Base-by-base conservation (phyloP, 2,888 invertebrate species). In the Malthinus seriepunctatus region DNA sequence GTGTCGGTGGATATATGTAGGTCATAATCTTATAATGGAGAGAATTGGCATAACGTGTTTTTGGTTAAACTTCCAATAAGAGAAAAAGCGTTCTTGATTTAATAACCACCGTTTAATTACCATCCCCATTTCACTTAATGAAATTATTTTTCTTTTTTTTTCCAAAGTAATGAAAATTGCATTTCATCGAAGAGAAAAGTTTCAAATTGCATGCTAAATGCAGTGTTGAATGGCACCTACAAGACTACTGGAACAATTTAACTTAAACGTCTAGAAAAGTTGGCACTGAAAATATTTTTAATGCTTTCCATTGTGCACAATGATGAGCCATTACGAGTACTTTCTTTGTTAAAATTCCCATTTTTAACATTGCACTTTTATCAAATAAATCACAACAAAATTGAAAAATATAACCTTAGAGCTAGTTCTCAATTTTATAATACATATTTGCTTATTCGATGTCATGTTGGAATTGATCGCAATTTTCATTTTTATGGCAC, bases 21-120 rank as follows among this genome's bases (percentile, higher is more conserved):
- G 58, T 59, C 58, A 59, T 49, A 45, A n/a, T n/a, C n/a, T n/a
- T n/a, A n/a, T n/a, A n/a, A 59, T 52, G 52, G 12, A 50, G 50
- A 53, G 53, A 35, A 54, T 35, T 32, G 58, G 58, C 44, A 53
- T 23, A 59, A 52, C 57, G 49, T 50, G 53, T 53, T 50, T 54
- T 53, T 45, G 49, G 23, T 23, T 23, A 23, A 23, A 23, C 23
- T 23, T 23, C 23, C 23, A 23, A 23, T 23, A 3, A 23, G 23
- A 23, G 23, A 5, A 23, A 5, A 23, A 23, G 23, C 5, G 23
- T 23, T 23, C 3, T 23, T 23, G 23, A 23, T 23, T 23, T 23
- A 23, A 23, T 23, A 23, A 23, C 23, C 23, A 23, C 23, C 23
- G 23, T 23, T 23, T 23, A 23, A 23, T 23, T 23, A 23, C 23